Evolutionary conservation across 92 coral and sea anemone species (phyloP), one percentile per base, ranked within the genome.

Genomic region (Epizoanthus scotinus): DNA sequence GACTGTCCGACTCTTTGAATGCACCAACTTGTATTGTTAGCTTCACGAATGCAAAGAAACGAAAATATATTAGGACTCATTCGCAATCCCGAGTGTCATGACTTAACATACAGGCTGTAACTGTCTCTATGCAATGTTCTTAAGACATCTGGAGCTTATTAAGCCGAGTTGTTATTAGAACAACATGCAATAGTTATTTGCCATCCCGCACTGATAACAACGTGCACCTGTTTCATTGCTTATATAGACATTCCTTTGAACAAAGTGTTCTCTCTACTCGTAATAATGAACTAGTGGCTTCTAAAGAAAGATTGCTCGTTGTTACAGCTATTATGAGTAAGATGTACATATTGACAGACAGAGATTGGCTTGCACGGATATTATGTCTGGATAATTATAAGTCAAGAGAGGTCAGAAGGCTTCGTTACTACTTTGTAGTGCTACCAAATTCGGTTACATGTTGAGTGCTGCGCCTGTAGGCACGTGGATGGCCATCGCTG

Each of bases 381-480:
- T 34, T 62, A 29, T 64, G 28, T 19, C 47, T 64, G 38, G 47
- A 2, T 14, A 64, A 64, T 64, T 64, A 62, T 64, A 29, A 64
- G 70, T 64, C 47, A 64, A 64, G 44, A 29, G 70, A 8, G 70
- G 70, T 64, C 70, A 64, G 36, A 27, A 64, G 28, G 70, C 3
- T 64, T 64, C 7, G 44, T 12, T 64, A 29, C 70, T 31, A 14
- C n/a, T 64, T 27, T 27, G n/a, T 38, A 64, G 40, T 27, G 27
- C 40, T 64, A 29, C 28, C 65, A 60, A 15, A n/a, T 34, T 64
- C 36, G 70, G 19, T 31, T 64, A 28, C 44, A 64, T 13, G 10
- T 47, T 47, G 52, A 0, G 52, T 47, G 52, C 15, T 47, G 52
- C 14, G 52, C 52, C 52, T 47, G 52, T 47, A 5, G 52, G 52